These are phyloP conservation scores for Melinopterus prodromus DNA, from an alignment of 2,888 invertebrate genomes.

Conservation along the genomic window DNA sequence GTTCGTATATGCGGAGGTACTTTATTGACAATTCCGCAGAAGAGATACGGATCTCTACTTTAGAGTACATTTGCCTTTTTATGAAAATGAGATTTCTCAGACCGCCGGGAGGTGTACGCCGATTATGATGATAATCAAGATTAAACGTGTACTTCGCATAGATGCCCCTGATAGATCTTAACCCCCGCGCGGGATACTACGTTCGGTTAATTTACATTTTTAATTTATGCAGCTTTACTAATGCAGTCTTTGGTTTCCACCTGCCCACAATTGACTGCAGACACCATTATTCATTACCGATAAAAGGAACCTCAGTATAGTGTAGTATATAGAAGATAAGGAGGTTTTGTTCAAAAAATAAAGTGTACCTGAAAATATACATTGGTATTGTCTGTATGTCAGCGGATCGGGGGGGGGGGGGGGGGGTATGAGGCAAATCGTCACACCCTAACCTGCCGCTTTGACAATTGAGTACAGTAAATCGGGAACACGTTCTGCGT, in stretches of 20 bases:
- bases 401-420: neutral
- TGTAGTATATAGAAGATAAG: no score
- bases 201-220: no score
- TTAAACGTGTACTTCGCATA: neutral
- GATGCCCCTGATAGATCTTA: neutral
- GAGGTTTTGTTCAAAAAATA: neutral
- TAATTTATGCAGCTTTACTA: no score
- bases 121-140: neutral
- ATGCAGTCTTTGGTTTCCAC: no score
- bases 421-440: conserved; percentile 42
- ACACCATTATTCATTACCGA: no score
- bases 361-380: neutral
- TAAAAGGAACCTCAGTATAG: no score
- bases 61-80: neutral
- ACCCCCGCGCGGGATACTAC: no score
- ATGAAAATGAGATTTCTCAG: neutral
- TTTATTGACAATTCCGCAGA: neutral
- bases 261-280: no score
- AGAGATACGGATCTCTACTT: neutral
- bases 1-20: neutral
- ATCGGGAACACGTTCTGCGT: conserved; percentile 47
- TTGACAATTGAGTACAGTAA: conserved; percentile 47
- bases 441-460: conserved; percentile 45
- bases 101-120: neutral
- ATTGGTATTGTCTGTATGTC: neutral